A percentile compares a stretch with the other conserved stretches of the same genome.
Conservation (phyloP, 2,888 invertebrate genomes). For the Drosophila flavopinicola region DNA sequence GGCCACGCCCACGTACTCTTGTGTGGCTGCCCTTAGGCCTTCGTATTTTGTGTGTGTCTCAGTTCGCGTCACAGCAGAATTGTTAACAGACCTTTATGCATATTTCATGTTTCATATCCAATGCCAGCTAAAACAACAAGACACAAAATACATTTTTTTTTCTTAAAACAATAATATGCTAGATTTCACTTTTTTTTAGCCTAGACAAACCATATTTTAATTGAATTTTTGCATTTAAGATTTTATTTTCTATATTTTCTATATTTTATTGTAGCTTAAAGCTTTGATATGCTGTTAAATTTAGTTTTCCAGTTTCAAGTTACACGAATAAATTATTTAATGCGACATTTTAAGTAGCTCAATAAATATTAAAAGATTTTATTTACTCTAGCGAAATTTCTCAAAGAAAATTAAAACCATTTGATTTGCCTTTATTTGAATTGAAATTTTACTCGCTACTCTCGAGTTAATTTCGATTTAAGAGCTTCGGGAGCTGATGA, state of each 20-base stretch:
- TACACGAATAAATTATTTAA: no score
- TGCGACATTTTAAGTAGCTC: no score
- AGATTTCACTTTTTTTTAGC: not conserved
- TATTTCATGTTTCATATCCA: conserved; percentile 73
- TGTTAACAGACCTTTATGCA: conserved; percentile 68
- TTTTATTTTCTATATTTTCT: no score
- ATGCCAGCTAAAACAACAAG: conserved; percentile 39
- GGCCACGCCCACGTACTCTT: conserved; percentile 42
- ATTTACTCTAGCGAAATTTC: no score
- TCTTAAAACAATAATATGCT: no score
- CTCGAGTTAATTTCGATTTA: conserved; percentile 51
- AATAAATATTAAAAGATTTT: no score
- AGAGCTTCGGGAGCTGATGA: conserved; percentile 13
- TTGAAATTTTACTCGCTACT: conserved; percentile 29
- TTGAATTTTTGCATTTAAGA: no score
- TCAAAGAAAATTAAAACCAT: conserved; percentile 23
- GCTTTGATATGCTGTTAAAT: no score
- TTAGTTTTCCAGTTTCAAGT: no score
- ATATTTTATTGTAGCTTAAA: not conserved
- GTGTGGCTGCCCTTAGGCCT: conserved; percentile 29
- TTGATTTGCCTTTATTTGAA: conserved; percentile 11
- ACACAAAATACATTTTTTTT: conserved; percentile 4
- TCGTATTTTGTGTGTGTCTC: conserved; percentile 23
- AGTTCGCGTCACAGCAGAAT: conserved; percentile 46
- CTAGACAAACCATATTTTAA: no score